Evolutionary conservation across 2,113 vertebrate genomes (phyloP).

Genomic region (Barnardius zonarius): DNA sequence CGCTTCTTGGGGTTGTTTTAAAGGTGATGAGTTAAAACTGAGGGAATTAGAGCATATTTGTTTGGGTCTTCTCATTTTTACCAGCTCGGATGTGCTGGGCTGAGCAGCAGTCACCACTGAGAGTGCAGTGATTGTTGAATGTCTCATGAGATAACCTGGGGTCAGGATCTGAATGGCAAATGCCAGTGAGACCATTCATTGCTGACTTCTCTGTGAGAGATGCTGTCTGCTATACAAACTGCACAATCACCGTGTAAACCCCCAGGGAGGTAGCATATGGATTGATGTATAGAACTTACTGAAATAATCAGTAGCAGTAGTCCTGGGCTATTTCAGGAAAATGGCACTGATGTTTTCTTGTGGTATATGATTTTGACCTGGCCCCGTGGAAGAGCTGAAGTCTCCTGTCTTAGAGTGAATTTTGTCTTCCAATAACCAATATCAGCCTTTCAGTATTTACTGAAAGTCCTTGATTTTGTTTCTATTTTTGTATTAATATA

Average conservation of each 20-base stretch:
- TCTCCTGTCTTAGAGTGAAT: not conserved
- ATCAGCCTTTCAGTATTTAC: not conserved
- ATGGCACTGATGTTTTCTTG: not conserved
- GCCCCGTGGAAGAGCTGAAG: not conserved
- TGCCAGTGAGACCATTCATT: not conserved
- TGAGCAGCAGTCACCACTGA: not conserved
- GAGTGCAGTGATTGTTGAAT: not conserved
- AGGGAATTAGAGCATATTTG: not conserved
- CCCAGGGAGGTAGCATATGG: not conserved
- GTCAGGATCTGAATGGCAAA: not conserved
- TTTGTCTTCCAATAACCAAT: not conserved
- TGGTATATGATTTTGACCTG: not conserved
- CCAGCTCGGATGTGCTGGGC: not conserved
- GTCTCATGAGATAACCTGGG: not conserved
- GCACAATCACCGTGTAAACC: not conserved
- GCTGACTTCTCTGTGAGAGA: not conserved
- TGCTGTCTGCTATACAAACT: not conserved
- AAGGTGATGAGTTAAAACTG: not conserved
- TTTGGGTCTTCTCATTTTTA: not conserved
- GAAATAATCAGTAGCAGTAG: not conserved
- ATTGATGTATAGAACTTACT: not conserved
- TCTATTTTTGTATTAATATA: not conserved
- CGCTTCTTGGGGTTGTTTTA: fast-evolving
- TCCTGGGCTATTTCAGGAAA: not conserved
- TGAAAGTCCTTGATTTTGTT: not conserved